phyloP scores from a whole-genome alignment of 1,140 invertebrate species.

The Caenorhabditis briggsae region DNA sequence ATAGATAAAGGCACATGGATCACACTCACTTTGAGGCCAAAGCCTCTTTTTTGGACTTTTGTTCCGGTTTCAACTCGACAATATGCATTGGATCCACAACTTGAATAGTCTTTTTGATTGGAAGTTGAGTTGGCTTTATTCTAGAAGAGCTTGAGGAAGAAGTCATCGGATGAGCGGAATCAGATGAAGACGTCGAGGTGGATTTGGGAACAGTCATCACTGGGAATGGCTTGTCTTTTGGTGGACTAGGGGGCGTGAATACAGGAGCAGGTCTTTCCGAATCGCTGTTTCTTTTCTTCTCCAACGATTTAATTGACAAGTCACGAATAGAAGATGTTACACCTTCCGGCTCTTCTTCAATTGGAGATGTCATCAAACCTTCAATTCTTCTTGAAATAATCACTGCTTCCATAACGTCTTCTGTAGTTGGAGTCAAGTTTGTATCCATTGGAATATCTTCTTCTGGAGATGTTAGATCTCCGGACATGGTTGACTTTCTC shows the following conservation, averaged over 20 bases:
- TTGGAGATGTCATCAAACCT: conserved; percentile 37
- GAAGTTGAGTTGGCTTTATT: conserved; percentile 29
- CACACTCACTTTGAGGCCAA: conserved; percentile 28
- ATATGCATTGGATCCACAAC: conserved; percentile 44
- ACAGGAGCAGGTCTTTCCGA: conserved; percentile 45
- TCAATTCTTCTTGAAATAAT: conserved; percentile 45
- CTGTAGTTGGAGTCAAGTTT: conserved; percentile 47
- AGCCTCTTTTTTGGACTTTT: conserved; percentile 39
- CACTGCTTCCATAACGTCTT: conserved; percentile 41
- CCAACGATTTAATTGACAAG: conserved; percentile 20
- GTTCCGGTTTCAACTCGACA: conserved; percentile 32
- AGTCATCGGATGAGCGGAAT: conserved; percentile 27
- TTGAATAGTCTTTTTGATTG: conserved; percentile 39
- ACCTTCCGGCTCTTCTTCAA: conserved; percentile 46
- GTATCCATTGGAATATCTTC: conserved; percentile 61
- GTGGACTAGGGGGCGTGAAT: conserved; percentile 43
- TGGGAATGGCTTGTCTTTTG: conserved; percentile 32
- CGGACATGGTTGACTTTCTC: conserved; percentile 49
- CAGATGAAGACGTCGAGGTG: conserved; percentile 14
- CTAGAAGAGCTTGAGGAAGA: conserved; percentile 14
- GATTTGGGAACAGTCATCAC: conserved; percentile 40
- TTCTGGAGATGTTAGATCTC: conserved; percentile 57
- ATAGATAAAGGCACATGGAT: background rate
- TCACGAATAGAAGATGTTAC: conserved; percentile 40
- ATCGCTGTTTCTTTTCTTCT: conserved; percentile 25